Evolutionary conservation across 2,113 vertebrate species (phyloP).

Genomic region (Apaloderma vittatum): DNA sequence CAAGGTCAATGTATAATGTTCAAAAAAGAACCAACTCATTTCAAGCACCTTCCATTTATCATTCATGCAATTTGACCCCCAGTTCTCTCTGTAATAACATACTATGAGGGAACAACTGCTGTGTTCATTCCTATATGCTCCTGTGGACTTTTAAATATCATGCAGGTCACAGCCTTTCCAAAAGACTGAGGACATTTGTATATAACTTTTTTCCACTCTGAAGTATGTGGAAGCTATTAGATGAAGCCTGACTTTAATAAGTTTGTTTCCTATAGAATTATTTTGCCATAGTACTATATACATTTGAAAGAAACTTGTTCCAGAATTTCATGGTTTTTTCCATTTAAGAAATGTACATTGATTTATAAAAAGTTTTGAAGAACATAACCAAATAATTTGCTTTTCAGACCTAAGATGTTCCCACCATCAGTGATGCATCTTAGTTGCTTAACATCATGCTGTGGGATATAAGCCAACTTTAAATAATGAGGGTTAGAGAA

Average conservation of each 20-base stretch:
- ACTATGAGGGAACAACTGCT: constrained; percentile 89
- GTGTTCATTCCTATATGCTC: constrained; percentile 86
- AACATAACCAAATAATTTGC: not conserved
- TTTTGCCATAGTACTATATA: not conserved
- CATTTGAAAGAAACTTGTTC: constrained; percentile 23
- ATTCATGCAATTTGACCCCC: constrained; percentile 91
- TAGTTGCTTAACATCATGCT: constrained; percentile 47
- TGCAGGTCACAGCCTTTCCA: constrained; percentile 82
- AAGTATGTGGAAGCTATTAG: constrained; percentile 64
- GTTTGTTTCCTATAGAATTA: constrained; percentile 37
- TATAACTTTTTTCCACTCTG: constrained; percentile 75
- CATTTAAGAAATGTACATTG: not conserved
- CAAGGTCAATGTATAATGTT: constrained; percentile 93
- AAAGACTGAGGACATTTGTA: constrained; percentile 80
- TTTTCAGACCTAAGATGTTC: constrained; percentile 5
- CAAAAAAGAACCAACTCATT: constrained; percentile 88
- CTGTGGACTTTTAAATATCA: constrained; percentile 85
- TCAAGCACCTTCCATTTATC: constrained; percentile 92
- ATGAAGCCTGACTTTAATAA: constrained; percentile 69
- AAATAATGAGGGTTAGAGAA: constrained; percentile 16
- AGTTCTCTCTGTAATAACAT: constrained; percentile 94
- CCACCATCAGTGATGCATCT: constrained; percentile 2
- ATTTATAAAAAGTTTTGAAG: not conserved
- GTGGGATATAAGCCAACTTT: constrained; percentile 40
- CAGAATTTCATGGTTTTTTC: not conserved